These are phyloP conservation scores for Steromphala cineraria DNA, from an alignment of 2,888 invertebrate genomes.

Conservation along the genomic window DNA sequence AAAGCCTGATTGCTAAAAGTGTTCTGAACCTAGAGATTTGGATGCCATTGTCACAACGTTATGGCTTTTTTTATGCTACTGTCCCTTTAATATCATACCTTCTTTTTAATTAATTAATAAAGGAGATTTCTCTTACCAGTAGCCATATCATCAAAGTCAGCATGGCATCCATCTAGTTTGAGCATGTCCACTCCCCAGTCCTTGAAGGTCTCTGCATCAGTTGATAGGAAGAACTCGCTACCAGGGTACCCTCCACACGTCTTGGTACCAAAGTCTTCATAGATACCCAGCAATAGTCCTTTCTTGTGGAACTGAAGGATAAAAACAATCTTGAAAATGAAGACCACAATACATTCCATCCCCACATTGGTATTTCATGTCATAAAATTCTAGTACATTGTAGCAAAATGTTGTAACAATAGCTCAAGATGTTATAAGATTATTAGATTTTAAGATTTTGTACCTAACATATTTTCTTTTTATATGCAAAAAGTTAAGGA, in stretches of 20 bases:
- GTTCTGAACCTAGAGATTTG: no score
- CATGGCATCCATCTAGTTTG: conserved; percentile 96
- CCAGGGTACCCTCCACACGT: conserved; percentile 98
- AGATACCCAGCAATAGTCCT: conserved; percentile 96
- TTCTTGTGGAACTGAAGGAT: conserved; percentile 33
- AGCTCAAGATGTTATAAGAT: no score
- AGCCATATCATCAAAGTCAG: conserved; percentile 81
- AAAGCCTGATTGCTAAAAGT: no score
- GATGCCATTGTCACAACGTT: no score
- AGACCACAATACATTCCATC: no score
- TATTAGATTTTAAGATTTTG: no score
- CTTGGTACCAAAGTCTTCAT: conserved; percentile 96
- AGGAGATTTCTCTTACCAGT: not conserved
- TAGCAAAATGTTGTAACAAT: no score
- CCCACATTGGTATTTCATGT: no score
- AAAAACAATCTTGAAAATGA: not conserved
- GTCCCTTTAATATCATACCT: not conserved
- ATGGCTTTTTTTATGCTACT: not conserved
- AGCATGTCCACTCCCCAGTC: conserved; percentile 96
- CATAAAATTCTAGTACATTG: no score
- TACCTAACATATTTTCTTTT: no score
- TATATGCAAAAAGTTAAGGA: no score
- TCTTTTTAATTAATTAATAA: not conserved
- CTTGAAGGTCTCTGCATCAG: conserved; percentile 93
- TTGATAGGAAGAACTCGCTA: conserved; percentile 87